phyloP scores from a whole-genome alignment of 2,113 vertebrate genomes.

The Puntigrus tetrazona region DNA sequence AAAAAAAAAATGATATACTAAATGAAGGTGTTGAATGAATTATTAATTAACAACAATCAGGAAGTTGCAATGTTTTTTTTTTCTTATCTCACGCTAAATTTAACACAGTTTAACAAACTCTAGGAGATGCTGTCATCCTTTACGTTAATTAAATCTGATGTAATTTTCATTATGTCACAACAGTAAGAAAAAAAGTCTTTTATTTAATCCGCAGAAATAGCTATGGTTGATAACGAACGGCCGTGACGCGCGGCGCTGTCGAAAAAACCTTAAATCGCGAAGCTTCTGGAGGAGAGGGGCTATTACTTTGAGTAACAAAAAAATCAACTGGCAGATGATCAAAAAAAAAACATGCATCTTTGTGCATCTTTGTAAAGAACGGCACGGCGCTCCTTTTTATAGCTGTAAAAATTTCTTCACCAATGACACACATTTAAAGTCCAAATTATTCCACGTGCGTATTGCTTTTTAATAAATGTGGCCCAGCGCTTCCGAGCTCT shows the following conservation, averaged over 20 bases:
- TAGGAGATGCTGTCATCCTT: background rate
- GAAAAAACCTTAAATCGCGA: background rate
- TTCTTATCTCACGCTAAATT: background rate
- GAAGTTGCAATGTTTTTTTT: background rate
- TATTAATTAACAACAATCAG: constrained; percentile 26
- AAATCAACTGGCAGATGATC: background rate
- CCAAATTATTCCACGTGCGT: background rate
- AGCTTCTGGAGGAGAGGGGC: background rate
- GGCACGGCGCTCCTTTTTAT: background rate
- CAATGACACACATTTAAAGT: background rate
- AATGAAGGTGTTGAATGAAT: constrained; percentile 9
- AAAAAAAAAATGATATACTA: background rate
- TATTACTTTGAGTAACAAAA: background rate
- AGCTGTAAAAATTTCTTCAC: background rate
- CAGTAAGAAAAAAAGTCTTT: background rate
- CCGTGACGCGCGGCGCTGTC: background rate
- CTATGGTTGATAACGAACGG: background rate
- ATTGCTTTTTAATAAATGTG: background rate
- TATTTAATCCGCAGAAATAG: background rate
- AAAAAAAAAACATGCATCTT: background rate
- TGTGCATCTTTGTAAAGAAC: background rate
- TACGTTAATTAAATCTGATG: background rate
- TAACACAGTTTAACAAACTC: constrained; percentile 8
- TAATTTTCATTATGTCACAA: background rate
- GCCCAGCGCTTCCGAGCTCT: background rate